These are phyloP conservation scores for Palaemon carinicauda DNA, from an alignment of 1,140 invertebrate genomes.

Conservation along the genomic window DNA sequence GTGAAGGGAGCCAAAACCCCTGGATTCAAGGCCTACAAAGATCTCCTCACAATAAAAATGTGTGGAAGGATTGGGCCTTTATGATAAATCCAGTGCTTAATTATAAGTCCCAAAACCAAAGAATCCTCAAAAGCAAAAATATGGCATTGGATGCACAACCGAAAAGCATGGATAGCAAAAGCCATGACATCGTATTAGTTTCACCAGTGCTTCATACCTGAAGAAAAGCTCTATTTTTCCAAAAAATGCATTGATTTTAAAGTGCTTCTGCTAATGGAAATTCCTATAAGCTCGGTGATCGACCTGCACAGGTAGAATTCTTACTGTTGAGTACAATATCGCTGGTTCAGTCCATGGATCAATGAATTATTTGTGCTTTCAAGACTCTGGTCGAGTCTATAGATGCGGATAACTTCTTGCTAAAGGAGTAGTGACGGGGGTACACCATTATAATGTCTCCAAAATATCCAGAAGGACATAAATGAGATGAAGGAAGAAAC, in stretches of 20 bases:
- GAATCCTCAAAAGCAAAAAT: background rate
- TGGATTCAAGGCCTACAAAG: background rate
- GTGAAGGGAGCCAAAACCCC: background rate
- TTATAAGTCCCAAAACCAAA: background rate
- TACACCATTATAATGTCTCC: background rate
- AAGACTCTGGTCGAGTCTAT: too few species aligned
- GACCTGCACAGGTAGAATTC: background rate
- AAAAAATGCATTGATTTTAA: background rate
- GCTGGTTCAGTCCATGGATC: too few species aligned
- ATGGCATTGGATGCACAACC: background rate
- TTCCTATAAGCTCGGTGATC: background rate
- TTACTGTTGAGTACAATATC: background rate
- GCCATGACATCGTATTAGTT: background rate
- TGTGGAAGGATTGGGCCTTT: too few species aligned
- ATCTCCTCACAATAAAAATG: background rate
- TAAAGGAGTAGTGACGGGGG: background rate
- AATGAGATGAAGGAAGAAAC: slow-evolving; percentile 30
- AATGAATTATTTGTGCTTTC: too few species aligned
- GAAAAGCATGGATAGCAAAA: background rate
- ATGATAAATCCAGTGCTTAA: slow-evolving; percentile 6
- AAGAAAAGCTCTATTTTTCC: background rate
- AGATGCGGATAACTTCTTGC: too few species aligned
- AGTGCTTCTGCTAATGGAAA: background rate
- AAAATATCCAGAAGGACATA: background rate
- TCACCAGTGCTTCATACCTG: background rate